These are phyloP conservation scores for Melanotaenia trifasciata DNA, from an alignment of 2,797 vertebrate species.

Conservation along the genomic window DNA sequence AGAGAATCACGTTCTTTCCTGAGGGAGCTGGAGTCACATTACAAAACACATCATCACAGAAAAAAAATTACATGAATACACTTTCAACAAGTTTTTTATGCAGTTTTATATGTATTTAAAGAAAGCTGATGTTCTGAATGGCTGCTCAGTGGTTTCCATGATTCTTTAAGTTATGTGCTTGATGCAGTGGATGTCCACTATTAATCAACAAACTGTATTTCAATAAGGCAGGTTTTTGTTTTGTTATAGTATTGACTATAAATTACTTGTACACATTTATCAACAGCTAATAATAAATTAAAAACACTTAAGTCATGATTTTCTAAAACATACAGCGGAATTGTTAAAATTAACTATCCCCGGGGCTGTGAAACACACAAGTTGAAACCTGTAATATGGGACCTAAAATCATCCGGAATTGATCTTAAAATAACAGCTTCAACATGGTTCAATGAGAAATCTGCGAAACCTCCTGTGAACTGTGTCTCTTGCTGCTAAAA, in stretches of 20 bases:
- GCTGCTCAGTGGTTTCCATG: background rate
- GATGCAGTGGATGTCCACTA: background rate
- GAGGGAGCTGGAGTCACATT: slow-evolving; percentile 83
- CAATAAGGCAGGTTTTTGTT: background rate
- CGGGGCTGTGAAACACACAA: slow-evolving; percentile 35
- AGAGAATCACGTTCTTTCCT: slow-evolving; percentile 91
- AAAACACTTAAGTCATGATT: background rate
- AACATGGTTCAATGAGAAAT: slow-evolving; percentile 14
- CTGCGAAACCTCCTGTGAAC: slow-evolving; percentile 27
- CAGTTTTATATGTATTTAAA: too few species aligned
- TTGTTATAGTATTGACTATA: background rate
- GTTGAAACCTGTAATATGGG: slow-evolving; percentile 42
- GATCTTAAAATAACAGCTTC: slow-evolving; percentile 44
- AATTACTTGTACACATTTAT: slow-evolving; percentile 9
- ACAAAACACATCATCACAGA: slow-evolving; percentile 14
- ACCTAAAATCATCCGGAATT: slow-evolving; percentile 45
- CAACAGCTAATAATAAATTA: slow-evolving; percentile 1
- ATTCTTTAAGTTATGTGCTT: slow-evolving; percentile 12
- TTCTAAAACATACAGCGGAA: slow-evolving; percentile 18
- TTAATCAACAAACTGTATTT: background rate
- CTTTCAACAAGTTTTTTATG: background rate
- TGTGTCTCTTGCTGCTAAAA: slow-evolving; percentile 20
- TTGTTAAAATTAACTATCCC: slow-evolving; percentile 26
- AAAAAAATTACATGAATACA: background rate
- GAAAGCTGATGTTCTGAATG: background rate